These are phyloP conservation scores for Noturus placidus DNA, from an alignment of 2,113 vertebrate species.

Conservation along the genomic window DNA sequence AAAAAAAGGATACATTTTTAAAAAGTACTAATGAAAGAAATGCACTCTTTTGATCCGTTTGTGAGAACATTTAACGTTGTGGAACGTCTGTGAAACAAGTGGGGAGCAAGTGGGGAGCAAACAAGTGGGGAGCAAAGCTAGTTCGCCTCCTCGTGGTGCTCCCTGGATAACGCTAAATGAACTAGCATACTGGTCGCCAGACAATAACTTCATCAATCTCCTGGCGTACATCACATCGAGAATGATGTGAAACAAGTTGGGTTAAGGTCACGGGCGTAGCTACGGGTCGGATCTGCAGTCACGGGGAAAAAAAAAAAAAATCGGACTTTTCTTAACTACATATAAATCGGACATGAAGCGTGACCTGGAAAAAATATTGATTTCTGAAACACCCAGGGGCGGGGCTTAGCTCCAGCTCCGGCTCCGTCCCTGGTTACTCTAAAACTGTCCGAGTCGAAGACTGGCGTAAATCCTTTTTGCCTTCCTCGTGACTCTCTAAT, in stretches of 20 bases:
- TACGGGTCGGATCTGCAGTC: background rate
- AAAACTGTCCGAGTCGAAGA: background rate
- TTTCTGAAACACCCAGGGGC: background rate
- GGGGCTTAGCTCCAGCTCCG: background rate
- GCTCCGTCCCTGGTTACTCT: background rate
- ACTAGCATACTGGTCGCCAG: no score
- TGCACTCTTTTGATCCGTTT: background rate
- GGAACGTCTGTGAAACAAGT: background rate
- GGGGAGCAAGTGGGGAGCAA: no score
- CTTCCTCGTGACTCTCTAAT: constrained; percentile 77
- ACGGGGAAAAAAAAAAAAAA: background rate
- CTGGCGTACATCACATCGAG: no score
- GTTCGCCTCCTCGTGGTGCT: no score
- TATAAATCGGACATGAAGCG: background rate
- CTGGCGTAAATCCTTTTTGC: constrained; percentile 72
- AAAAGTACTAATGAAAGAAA: background rate
- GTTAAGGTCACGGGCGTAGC: background rate
- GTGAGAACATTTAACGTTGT: background rate
- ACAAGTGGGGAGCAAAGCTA: no score
- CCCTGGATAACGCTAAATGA: no score
- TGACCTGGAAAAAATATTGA: background rate
- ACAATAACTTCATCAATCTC: no score
- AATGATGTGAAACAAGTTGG: no score
- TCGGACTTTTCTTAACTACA: background rate
- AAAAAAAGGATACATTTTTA: background rate